Conservation (phyloP, 2,888 invertebrate species). For the Drosophila mulleri region DNA sequence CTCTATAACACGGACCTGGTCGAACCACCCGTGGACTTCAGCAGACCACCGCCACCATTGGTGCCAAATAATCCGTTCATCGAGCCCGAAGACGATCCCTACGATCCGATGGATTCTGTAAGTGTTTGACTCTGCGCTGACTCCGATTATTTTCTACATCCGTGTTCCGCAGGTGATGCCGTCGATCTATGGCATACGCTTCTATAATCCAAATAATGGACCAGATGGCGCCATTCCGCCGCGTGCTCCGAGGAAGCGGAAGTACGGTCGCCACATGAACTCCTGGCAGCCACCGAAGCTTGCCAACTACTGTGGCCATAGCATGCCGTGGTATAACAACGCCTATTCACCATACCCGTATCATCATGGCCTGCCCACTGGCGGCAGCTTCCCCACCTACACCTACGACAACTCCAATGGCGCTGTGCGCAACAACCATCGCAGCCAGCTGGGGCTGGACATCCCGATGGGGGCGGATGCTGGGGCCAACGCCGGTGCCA, state of each 20-base stretch:
- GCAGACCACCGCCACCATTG: no score
- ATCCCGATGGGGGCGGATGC: background rate
- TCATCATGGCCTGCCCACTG: background rate
- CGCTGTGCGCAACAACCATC: background rate
- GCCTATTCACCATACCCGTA: background rate
- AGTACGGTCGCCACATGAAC: background rate
- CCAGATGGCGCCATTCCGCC: conserved; percentile 22
- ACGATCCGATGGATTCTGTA: conserved; percentile 22
- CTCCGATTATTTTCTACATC: no score
- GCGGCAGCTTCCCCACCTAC: background rate
- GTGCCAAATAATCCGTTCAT: background rate
- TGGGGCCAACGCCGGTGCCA: background rate
- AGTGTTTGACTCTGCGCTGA: background rate
- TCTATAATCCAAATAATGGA: conserved; percentile 28
- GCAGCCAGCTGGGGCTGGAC: background rate
- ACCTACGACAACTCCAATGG: background rate
- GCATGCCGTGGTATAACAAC: conserved; percentile 1
- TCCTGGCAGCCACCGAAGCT: background rate
- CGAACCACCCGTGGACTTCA: background rate
- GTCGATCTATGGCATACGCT: conserved; percentile 28
- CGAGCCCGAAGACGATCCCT: background rate
- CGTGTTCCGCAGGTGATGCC: conserved; percentile 8
- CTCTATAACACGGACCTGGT: conserved; percentile 24
- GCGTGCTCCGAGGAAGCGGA: background rate
- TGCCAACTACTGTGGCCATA: background rate